Evolutionary conservation across 2,888 invertebrate species (phyloP).

Genomic region (Ectemnius cavifrons): DNA sequence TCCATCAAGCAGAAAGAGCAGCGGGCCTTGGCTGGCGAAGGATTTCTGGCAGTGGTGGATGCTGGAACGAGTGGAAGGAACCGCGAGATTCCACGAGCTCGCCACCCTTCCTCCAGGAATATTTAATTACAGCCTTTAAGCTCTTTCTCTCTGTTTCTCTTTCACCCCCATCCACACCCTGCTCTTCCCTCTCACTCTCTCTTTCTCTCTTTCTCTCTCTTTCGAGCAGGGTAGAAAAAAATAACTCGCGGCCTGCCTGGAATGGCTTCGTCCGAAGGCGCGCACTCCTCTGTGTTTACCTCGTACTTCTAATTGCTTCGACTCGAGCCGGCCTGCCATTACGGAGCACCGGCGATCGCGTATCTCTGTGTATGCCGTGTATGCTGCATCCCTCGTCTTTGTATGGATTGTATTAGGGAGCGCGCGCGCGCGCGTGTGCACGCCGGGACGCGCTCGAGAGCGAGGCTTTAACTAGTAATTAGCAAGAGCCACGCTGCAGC

Average conservation of each 20-base stretch:
- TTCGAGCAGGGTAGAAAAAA: slow-evolving; percentile 63
- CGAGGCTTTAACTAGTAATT: slow-evolving; percentile 10
- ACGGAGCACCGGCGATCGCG: slow-evolving; percentile 59
- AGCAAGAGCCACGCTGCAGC: background rate
- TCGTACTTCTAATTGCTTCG: slow-evolving; percentile 76
- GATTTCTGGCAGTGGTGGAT: slow-evolving; percentile 4
- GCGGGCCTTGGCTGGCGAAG: slow-evolving; percentile 24
- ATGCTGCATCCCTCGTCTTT: slow-evolving; percentile 22
- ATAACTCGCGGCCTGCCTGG: slow-evolving; percentile 64
- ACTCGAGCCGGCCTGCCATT: slow-evolving; percentile 65
- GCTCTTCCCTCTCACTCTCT: too few species aligned
- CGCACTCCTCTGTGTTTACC: slow-evolving; percentile 74
- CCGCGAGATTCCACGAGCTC: slow-evolving; percentile 39
- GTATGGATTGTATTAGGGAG: slow-evolving; percentile 36
- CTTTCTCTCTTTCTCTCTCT: slow-evolving; percentile 11
- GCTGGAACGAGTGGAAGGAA: slow-evolving; percentile 14
- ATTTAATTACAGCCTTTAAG: slow-evolving; percentile 73
- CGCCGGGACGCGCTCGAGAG: background rate
- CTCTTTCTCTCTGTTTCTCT: slow-evolving; percentile 20
- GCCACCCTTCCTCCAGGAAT: slow-evolving; percentile 63
- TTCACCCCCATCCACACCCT: too few species aligned
- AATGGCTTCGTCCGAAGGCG: slow-evolving; percentile 54
- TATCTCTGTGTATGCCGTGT: slow-evolving; percentile 52
- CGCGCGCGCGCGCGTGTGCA: background rate
- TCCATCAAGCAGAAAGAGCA: slow-evolving; percentile 48